Percentiles rank a stretch among this genome's conserved stretches.
These are phyloP conservation scores for Gila robusta DNA, from an alignment of 2,797 vertebrate species.

Conservation along the genomic window DNA sequence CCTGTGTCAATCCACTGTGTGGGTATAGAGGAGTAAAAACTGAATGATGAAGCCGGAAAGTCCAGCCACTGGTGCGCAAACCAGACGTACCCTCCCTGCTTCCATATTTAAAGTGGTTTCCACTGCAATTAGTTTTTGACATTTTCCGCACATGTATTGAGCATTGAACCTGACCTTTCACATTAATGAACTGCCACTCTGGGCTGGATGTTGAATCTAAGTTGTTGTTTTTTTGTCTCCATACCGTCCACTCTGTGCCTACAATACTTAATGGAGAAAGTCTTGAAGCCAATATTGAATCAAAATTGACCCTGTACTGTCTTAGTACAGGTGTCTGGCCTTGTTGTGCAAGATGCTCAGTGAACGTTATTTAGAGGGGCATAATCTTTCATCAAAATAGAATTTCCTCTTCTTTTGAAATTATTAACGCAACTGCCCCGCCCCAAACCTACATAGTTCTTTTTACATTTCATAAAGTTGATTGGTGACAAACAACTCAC, in stretches of 20 bases:
- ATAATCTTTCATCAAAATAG: not conserved
- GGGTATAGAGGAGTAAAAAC: constrained; percentile 30
- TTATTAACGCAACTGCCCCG: too few species aligned
- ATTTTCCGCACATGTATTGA: constrained; percentile 34
- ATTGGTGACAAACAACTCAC: too few species aligned
- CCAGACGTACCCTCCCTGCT: not conserved
- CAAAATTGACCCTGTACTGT: constrained; percentile 1
- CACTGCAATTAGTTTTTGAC: not conserved
- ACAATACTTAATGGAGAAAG: not conserved
- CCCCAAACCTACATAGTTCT: too few species aligned
- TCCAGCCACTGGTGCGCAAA: constrained; percentile 9
- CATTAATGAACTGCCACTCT: constrained; percentile 29
- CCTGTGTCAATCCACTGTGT: not conserved
- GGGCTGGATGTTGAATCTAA: not conserved
- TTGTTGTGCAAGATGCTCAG: not conserved
- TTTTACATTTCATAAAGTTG: too few species aligned
- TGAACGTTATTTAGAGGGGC: not conserved
- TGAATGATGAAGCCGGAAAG: constrained; percentile 14
- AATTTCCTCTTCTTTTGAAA: not conserved
- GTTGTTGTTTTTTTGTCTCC: not conserved
- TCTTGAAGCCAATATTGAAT: not conserved
- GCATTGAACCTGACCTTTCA: constrained; percentile 40
- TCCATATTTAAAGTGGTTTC: constrained; percentile 28
- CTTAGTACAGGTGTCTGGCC: not conserved
- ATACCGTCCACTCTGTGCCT: not conserved